Evolutionary conservation across 2,797 vertebrate species (phyloP).

Genomic region (Acanthurus tractus): DNA sequence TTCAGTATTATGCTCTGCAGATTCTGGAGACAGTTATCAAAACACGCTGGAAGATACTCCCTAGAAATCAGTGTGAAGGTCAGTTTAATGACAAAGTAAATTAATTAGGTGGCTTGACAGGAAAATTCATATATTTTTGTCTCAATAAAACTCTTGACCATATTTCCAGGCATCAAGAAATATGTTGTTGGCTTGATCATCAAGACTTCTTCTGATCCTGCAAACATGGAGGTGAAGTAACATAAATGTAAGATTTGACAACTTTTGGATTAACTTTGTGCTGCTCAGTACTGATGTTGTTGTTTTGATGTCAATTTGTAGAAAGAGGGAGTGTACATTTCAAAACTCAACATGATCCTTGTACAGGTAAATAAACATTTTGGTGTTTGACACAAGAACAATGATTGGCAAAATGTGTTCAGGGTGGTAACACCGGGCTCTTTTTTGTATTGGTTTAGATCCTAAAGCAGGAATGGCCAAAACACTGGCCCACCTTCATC

Average conservation of each 20-base stretch:
- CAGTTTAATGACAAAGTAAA: background rate
- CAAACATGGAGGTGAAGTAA: slow-evolving; percentile 91
- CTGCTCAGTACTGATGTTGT: background rate
- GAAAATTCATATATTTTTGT: no score
- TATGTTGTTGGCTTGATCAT: slow-evolving; percentile 98
- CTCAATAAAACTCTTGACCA: background rate
- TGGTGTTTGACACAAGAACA: background rate
- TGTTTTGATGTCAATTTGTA: slow-evolving; percentile 68
- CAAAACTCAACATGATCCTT: slow-evolving; percentile 99
- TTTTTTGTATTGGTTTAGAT: slow-evolving; percentile 82
- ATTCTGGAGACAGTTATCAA: slow-evolving; percentile 99
- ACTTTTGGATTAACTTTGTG: background rate
- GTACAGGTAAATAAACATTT: slow-evolving; percentile 89
- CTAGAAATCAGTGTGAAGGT: slow-evolving; percentile 97
- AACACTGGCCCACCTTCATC: slow-evolving; percentile 99
- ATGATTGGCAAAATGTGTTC: background rate
- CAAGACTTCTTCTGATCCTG: slow-evolving; percentile 96
- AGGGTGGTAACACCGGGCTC: background rate
- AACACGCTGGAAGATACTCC: slow-evolving; percentile 99
- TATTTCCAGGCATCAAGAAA: slow-evolving; percentile 94
- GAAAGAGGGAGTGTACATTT: slow-evolving; percentile 98
- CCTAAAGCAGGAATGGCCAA: slow-evolving; percentile 98
- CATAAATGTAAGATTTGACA: fast-evolving
- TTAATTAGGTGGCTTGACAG: no score
- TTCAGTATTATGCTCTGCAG: slow-evolving; percentile 97